Base-by-base conservation (phyloP, 2,113 vertebrate species). In the Menura novaehollandiae region DNA sequence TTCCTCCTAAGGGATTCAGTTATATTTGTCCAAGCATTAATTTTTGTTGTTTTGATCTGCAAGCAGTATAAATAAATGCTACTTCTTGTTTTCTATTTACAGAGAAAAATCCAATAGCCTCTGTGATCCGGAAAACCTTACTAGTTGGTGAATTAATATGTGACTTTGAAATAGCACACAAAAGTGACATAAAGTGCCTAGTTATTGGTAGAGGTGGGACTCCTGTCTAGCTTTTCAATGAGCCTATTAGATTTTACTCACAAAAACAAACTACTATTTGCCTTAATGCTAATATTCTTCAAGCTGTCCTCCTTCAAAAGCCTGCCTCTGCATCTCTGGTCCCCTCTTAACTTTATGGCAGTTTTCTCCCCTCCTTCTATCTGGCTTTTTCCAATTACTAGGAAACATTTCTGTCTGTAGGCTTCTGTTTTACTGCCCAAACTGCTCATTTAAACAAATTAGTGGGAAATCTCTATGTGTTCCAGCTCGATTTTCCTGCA, bases 1-100 rank as follows among this genome's bases (percentile, higher is more conserved):
- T 75, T 85, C 30, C 30, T 72, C 11, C 17, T 47, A 5, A 55
- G 21, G 20, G 4, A 6, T 66, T 80, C 0, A 0, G 3, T 72
- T 85, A 17, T 47, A 28, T 91, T 85, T 87, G 23, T 78, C 18
- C 47, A 87, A 55, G 21, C 9, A 51, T 43, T 71, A 1, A 3
- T 56, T 53, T 87, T 79, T 32, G 5, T 49, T 80, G 17, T 12
- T 46, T 92, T 63, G 23, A 49, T 77, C 26, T 93, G 23, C 10
- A 2, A 85, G 28, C 37, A 59, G 27, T 49, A 35, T 51, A 75
- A 82, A 84, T 60, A 91, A 79, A 75, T 81, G n/a, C 30, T 82
- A 16, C 13, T 53, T 53, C 15, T 91, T 69, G 7, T 66, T 66
- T 26, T 72, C 27, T 92, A 1, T 71, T 85, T 72, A 33, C 44